These are phyloP conservation scores for Aromia moschata DNA, from an alignment of 2,888 invertebrate species.

Conservation along the genomic window DNA sequence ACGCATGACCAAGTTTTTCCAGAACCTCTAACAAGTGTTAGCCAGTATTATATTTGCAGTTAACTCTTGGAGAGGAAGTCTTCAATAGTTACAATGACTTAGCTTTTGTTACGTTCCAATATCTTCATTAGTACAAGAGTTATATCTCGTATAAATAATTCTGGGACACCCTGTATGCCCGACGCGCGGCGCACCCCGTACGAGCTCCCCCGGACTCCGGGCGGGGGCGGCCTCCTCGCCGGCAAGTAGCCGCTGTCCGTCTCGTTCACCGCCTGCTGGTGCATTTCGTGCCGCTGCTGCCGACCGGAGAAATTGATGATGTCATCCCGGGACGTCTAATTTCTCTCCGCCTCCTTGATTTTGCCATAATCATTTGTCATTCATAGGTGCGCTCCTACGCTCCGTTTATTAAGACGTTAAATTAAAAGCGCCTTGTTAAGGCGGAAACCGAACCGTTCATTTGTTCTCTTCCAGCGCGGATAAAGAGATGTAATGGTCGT, in stretches of 20 bases:
- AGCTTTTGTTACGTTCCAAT: too few species aligned
- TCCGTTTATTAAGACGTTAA: conserved; percentile 18
- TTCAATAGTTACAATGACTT: too few species aligned
- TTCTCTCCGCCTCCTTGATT: conserved; percentile 33
- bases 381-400: conserved; percentile 15
- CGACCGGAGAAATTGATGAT: conserved; percentile 43
- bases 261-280: conserved; percentile 39
- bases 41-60: too few species aligned
- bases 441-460: conserved; percentile 1
- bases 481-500: too few species aligned
- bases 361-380: conserved; percentile 32
- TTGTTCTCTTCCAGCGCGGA: not conserved
- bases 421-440: conserved; percentile 16
- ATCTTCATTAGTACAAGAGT: too few species aligned
- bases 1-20: too few species aligned
- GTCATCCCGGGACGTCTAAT: conserved; percentile 40
- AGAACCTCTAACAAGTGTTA: too few species aligned
- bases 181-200: too few species aligned
- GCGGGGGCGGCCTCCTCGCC: conserved; percentile 30
- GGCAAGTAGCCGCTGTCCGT: conserved; percentile 39
- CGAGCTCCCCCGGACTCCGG: conserved; percentile 33
- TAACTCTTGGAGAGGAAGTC: too few species aligned
- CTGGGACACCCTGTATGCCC: too few species aligned
- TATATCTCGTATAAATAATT: too few species aligned
- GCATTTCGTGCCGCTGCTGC: conserved; percentile 21